Base-by-base conservation (phyloP, 2,888 invertebrate species). In the Branchinecta sandiegonensis region DNA sequence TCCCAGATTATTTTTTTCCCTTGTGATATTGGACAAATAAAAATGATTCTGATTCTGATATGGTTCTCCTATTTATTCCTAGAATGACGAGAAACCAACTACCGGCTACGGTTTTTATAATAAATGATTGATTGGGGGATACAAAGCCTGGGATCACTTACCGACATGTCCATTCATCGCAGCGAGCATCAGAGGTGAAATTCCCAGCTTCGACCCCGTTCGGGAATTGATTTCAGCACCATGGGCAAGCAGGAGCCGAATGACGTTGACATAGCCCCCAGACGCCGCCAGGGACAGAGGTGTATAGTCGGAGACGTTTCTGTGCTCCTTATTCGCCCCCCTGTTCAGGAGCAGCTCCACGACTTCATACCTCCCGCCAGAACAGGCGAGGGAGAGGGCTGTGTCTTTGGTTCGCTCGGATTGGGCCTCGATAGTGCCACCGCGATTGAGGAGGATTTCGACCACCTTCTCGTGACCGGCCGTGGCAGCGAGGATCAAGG, bases 391-490 rank as follows among this genome's bases (percentile, higher is more conserved):
- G 69, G 96, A 96, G 37, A 99, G 81, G 0, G 99, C 95, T 14
- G 97, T 97, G 80, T 97, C 99, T 82, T 99, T 99, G 72, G 97
- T 99, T 75, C 97, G 85, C 79, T 99, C 99, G 0, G 95, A 95
- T 81, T 97, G 96, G 48, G 97, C 97, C 78, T 99, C 99, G 74
- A 99, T 88, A 77, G 96, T 94, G n/a, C 96, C 96, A 72, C 89
- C 89, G 79, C 91, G 87, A 78, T 92, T 93, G 69, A 99, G 80
- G 8, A 99, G 83, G 74, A 93, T 89, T 75, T 96, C 95, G 11
- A 96, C 96, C 46, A 94, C 86, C 77, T 88, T 87, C 70, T 89
- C 87, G 77, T 93, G 92, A 0, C 97, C 97, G 23, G 95, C 96
- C 13, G 97, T 96, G 46, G 97, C 95, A 65, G 96, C 95, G 73